Evolutionary conservation across 1,140 invertebrate species (phyloP).

Genomic region (Halictus rubicundus): DNA sequence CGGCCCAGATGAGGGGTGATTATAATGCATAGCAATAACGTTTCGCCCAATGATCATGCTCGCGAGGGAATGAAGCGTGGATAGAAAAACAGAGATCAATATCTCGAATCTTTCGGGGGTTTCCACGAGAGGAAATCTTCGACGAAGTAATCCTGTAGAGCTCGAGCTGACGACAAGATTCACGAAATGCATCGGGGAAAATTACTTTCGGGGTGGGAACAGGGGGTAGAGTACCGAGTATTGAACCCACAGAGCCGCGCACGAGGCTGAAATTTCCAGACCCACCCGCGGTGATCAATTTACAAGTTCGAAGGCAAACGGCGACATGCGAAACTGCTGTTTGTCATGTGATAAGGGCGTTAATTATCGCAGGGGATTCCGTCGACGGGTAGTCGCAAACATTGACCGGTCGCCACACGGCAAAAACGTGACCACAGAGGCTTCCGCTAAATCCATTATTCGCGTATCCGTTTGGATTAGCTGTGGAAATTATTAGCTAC

Average conservation of each 20-base stretch:
- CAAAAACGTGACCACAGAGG: neutral
- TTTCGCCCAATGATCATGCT: too few relatives aligned
- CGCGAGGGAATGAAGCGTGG: too few relatives aligned
- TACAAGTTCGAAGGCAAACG: constrained; percentile 12
- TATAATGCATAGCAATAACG: too few relatives aligned
- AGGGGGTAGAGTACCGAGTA: neutral
- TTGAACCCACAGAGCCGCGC: constrained; percentile 2
- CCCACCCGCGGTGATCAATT: constrained; percentile 2
- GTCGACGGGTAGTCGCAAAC: neutral
- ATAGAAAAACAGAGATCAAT: too few relatives aligned
- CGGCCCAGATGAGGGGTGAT: too few relatives aligned
- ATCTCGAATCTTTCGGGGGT: too few relatives aligned
- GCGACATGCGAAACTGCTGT: constrained; percentile 15
- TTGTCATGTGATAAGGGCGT: neutral
- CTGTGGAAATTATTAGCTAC: too few relatives aligned
- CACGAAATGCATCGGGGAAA: constrained; percentile 16
- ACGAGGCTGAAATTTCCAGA: constrained; percentile 9
- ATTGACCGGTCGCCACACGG: neutral
- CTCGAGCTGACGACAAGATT: neutral
- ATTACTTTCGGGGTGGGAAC: neutral
- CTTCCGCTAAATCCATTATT: too few relatives aligned
- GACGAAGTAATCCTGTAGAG: neutral
- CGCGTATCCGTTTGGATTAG: neutral
- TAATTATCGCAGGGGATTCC: neutral
- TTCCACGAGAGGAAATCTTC: neutral